A percentile compares a stretch with the other conserved stretches of the same genome.
phyloP scores from a whole-genome alignment of 2,888 invertebrate genomes.

The Acanthosoma haemorrhoidale region DNA sequence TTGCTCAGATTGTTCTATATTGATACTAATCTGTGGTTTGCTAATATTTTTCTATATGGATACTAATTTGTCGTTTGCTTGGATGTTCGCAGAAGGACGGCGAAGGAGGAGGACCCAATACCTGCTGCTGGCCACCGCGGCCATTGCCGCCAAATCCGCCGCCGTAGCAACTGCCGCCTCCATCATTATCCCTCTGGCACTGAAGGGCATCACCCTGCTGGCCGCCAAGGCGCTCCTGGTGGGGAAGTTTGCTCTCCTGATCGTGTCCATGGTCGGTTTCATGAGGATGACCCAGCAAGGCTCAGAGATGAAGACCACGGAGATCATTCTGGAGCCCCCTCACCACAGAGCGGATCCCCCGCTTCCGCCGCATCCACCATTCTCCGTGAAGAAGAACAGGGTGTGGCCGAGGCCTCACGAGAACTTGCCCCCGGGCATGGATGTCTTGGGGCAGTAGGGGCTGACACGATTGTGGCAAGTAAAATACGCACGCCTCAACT shows the following conservation, averaged over 20 bases:
- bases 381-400: not conserved
- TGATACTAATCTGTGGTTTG: too few species aligned
- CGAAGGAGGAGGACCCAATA: not conserved
- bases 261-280: not conserved
- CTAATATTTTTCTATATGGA: too few species aligned
- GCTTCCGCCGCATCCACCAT: not conserved
- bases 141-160: not conserved
- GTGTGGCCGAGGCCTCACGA: not conserved
- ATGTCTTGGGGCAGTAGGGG: too few species aligned
- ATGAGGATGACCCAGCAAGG: not conserved
- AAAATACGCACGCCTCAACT: too few species aligned
- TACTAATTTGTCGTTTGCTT: too few species aligned
- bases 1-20: too few species aligned
- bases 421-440: too few species aligned
- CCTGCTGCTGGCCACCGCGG: not conserved
- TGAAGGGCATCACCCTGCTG: not conserved
- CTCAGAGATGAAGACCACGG: not conserved
- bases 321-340: not conserved
- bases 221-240: not conserved
- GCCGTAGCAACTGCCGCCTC: not conserved
- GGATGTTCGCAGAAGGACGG: not conserved
- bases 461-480: too few species aligned
- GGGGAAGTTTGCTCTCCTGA: not conserved
- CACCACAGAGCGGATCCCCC: not conserved
- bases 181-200: not conserved